phyloP scores from a whole-genome alignment of 2,797 vertebrate species.

The Molossus alvarezi region DNA sequence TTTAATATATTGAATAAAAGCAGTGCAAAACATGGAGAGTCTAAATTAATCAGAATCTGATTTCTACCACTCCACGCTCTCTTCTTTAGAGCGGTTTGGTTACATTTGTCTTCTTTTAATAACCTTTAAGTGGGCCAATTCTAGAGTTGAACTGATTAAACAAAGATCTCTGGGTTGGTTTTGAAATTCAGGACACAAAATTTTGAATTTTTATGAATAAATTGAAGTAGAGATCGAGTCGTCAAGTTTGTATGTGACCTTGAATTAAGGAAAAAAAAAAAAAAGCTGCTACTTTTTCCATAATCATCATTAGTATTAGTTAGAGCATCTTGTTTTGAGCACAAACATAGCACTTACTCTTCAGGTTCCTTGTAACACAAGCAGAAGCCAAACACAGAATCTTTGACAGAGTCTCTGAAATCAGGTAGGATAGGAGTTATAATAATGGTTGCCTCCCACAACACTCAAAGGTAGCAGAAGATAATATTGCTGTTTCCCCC shows the following conservation, averaged over 20 bases:
- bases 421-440: neutral
- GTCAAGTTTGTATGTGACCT: slow-evolving; percentile 1
- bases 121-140: slow-evolving; percentile 5
- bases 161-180: slow-evolving; percentile 12
- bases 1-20: slow-evolving; percentile 40
- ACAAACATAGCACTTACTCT: neutral
- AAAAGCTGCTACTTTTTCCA: neutral
- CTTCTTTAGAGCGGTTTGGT: slow-evolving; percentile 9
- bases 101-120: slow-evolving; percentile 43
- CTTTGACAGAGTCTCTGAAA: neutral
- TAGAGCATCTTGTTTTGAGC: neutral
- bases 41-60: slow-evolving; percentile 49
- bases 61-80: neutral
- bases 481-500: neutral
- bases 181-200: slow-evolving; percentile 50
- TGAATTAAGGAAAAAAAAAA: slow-evolving; percentile 54
- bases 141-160: neutral
- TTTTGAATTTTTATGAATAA: slow-evolving; percentile 61
- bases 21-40: neutral
- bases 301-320: neutral
- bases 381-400: slow-evolving; percentile 23
- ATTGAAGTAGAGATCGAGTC: slow-evolving; percentile 6
- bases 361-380: neutral
- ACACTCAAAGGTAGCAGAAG: neutral
- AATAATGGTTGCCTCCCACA: neutral